Evolutionary conservation across 1,140 invertebrate genomes (phyloP).

Genomic region (Eriocheir sinensis): DNA sequence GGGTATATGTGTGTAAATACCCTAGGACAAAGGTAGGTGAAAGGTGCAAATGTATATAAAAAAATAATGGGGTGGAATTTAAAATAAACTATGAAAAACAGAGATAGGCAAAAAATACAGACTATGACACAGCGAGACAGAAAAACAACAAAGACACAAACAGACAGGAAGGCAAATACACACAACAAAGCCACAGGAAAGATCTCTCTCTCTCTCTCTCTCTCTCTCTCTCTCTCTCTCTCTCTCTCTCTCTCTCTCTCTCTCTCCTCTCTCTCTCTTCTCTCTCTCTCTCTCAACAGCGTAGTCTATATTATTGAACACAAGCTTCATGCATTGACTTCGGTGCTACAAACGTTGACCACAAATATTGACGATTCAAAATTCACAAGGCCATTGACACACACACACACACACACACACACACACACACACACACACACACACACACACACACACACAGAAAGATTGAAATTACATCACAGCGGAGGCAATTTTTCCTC

Average conservation of each 20-base stretch:
- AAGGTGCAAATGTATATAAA: too few species aligned
- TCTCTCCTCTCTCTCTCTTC: constrained; percentile 17
- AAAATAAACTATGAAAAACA: too few species aligned
- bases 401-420: constrained; percentile 20
- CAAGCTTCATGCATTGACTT: neutral
- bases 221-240: constrained; percentile 56
- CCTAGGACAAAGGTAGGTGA: too few species aligned
- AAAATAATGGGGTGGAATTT: too few species aligned
- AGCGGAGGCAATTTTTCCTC: too few species aligned
- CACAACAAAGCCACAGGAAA: neutral
- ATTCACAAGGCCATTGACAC: neutral
- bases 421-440: neutral
- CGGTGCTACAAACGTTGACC: neutral
- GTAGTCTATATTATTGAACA: neutral
- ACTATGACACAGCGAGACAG: too few species aligned
- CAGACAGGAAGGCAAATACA: too few species aligned
- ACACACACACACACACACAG: neutral
- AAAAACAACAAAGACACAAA: too few species aligned
- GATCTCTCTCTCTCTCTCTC: constrained; percentile 40
- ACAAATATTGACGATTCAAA: neutral
- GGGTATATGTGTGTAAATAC: neutral
- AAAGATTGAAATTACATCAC: too few species aligned
- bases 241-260: constrained; percentile 44
- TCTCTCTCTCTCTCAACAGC: constrained; percentile 32
- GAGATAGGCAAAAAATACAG: too few species aligned